A percentile compares a stretch with the other conserved stretches of the same genome.
These are phyloP conservation scores for Steinernema hermaphroditum DNA, from an alignment of 2,888 invertebrate genomes.

Conservation along the genomic window DNA sequence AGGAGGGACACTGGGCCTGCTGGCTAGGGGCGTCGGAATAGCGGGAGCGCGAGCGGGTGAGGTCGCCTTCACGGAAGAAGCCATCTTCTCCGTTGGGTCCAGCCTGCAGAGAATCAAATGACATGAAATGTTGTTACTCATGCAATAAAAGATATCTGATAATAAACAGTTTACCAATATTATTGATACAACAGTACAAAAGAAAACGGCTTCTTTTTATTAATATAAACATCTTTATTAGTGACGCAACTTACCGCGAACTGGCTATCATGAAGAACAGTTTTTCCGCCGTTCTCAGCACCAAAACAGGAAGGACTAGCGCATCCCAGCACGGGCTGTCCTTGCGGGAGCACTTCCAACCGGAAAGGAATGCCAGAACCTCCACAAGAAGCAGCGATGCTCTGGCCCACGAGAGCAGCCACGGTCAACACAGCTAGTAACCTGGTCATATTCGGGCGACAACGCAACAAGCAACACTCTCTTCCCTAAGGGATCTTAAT, in stretches of 20 bases:
- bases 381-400: constrained; percentile 50
- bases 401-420: neutral
- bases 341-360: constrained; percentile 55
- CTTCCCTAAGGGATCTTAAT: constrained; percentile 20
- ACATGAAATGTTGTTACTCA: no score
- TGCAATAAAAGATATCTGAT: constrained; percentile 29
- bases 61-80: constrained; percentile 57
- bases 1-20: constrained; percentile 51
- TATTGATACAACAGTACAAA: constrained; percentile 19
- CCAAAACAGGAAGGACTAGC: constrained; percentile 58
- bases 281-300: constrained; percentile 45
- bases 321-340: constrained; percentile 57
- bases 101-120: constrained; percentile 43
- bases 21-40: constrained; percentile 46
- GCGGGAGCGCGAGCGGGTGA: constrained; percentile 43
- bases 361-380: constrained; percentile 59
- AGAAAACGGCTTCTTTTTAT: no score
- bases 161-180: neutral
- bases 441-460: neutral
- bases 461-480: neutral
- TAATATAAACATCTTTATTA: no score
- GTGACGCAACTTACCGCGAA: constrained; percentile 48
- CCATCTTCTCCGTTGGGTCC: constrained; percentile 57
- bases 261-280: constrained; percentile 45
- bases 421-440: constrained; percentile 12